Base-by-base conservation (phyloP, 2,888 invertebrate genomes). In the Cephonodes hylas region DNA sequence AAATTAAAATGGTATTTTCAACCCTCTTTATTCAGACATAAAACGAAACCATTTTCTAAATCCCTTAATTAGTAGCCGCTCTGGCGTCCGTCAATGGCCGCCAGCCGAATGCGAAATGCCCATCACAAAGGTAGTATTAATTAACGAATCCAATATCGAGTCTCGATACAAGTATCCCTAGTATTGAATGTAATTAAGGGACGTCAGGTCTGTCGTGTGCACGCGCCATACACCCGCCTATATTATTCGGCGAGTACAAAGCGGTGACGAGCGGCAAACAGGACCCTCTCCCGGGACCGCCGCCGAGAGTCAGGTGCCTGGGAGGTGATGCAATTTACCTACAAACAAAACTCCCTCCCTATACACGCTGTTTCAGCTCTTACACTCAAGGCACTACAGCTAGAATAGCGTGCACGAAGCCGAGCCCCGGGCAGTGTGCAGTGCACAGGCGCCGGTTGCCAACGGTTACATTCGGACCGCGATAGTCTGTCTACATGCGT, bases 131-230 rank as follows among this genome's bases (percentile, higher is more conserved):
- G 83, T 77, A 77, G 76, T 76, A 79, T 81, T 83, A 82, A 83
- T 83, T 82, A 83, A 81, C 76, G 74, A 75, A 79, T 78, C 75
- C 80, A 75, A 81, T 80, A 80, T 81, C 77, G 78, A 77, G 81
- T 77, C 79, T 76, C 73, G 71, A 75, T 78, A 76, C 72, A 67
- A 70, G 67, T 67, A 66, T 61, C 63, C 57, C 56, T 61, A 45
- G 31, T 60, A 60, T 46, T 20, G 53, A 64, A 79, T 77, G 80
- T 81, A 81, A 83, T 83, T 83, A 83, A 79, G 71, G 67, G 69
- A 73, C 76, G 81, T 82, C 79, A 77, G 74, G 73, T 69, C 77
- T 76, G 78, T 80, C 80, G 79, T 75, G 69, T 78, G 81, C 81
- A 80, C 70, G 68, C 74, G 75, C 71, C 5, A 63, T 69, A 27